Conservation (phyloP, 2,797 vertebrate species). For the Petrocephalus sullivani region DNA sequence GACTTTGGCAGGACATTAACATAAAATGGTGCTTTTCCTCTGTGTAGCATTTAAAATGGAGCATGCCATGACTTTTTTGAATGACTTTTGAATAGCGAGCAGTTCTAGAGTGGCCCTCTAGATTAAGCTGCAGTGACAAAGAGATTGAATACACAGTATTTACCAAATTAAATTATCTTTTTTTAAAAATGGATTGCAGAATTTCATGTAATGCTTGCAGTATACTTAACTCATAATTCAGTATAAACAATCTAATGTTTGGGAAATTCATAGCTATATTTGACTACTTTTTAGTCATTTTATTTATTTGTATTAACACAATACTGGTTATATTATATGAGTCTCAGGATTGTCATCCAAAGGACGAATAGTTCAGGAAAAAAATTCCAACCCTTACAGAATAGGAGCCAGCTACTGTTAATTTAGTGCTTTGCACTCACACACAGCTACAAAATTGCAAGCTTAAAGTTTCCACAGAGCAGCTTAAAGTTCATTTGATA, state of each 20-base stretch:
- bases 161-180: neutral
- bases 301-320: neutral
- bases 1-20: neutral
- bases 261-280: neutral
- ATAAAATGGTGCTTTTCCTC: neutral
- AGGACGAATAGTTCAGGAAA: slow-evolving; percentile 3
- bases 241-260: neutral
- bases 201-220: neutral
- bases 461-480: neutral
- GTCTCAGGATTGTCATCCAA: neutral
- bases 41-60: neutral
- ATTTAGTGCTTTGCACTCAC: neutral
- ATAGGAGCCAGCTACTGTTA: neutral
- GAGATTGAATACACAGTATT: neutral
- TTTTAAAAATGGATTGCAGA: neutral
- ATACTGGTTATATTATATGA: neutral
- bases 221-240: neutral
- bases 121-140: neutral
- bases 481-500: neutral
- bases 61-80: neutral
- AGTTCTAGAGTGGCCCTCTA: neutral
- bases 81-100: slow-evolving; percentile 13
- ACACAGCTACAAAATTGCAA: neutral
- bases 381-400: neutral
- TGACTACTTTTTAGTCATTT: neutral